Evolutionary conservation across 2,113 vertebrate genomes (phyloP).

Genomic region (Nicator chloris): DNA sequence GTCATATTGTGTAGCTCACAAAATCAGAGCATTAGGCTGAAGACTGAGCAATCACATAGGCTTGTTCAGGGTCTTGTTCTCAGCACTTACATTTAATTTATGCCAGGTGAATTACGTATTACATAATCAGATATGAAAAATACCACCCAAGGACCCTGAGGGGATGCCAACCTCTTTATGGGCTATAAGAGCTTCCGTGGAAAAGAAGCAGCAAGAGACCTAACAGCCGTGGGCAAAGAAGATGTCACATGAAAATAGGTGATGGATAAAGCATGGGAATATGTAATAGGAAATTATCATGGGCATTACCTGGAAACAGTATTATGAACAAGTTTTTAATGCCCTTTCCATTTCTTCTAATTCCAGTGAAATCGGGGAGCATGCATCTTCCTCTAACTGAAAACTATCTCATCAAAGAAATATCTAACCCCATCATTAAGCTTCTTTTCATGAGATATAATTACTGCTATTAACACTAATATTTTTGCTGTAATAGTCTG

Average conservation of each 20-base stretch:
- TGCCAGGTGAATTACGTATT: neutral
- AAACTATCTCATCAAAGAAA: neutral
- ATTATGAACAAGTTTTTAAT: neutral
- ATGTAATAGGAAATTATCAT: neutral
- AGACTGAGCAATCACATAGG: neutral
- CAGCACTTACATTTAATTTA: neutral
- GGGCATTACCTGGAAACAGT: neutral
- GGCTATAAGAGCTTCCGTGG: neutral
- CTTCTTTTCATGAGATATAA: neutral
- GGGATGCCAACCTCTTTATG: neutral
- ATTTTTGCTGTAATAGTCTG: neutral
- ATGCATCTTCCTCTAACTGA: neutral
- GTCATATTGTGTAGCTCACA: neutral
- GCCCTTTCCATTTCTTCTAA: neutral
- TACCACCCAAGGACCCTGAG: neutral
- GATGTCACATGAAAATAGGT: neutral
- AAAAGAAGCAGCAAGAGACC: neutral
- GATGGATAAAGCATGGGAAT: neutral
- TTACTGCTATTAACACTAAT: neutral
- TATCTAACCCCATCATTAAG: neutral
- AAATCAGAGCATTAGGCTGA: neutral
- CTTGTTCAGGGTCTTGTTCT: neutral
- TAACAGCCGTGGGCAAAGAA: neutral
- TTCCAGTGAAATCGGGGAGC: neutral
- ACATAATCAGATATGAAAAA: neutral